Evolutionary conservation across 2,797 vertebrate genomes (phyloP), one percentile per base, ranked within the genome.

Genomic region (Mareca penelope): DNA sequence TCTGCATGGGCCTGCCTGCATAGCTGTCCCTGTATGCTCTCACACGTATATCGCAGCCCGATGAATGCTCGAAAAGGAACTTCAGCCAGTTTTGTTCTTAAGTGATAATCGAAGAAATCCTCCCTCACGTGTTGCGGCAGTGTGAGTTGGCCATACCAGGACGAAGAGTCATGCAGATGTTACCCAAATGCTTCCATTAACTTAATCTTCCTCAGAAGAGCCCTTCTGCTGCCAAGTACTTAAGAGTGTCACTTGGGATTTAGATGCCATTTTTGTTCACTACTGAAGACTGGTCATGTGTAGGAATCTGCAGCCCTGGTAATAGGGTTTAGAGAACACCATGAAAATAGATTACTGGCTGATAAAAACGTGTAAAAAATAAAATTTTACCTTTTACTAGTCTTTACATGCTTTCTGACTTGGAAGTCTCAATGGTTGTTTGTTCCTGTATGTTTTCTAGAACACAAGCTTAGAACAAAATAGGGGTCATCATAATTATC

Each of bases 161-260:
- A 96, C 53, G 77, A 96, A 96, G 94, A 94, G 90, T 95, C 96
- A 93, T 96, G 90, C 96, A 96, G 97, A 96, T 97, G 97, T 97
- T 97, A 97, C 96, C 73, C 82, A 97, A 97, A 97, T 44, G 92
- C 96, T 96, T 97, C 96, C 96, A 97, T 97, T 95, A 97, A 94
- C 96, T 97, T 97, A 97, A 97, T 97, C 97, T 97, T 97, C 94
- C 97, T 98, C 96, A 90, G 95, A 96, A 96, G 97, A 96, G 95
- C 94, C 95, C 96, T 96, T 97, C 94, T 96, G 96, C 95, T 96
- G 96, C 96, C 97, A 96, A 97, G 97, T 93, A 85, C 96, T 96
- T 97, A 96, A 95, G 96, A 95, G 92, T 94, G 97, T 97, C 97
- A 95, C 95, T 95, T 88, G 95, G 93, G 96, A 97, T 97, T 95